A percentile compares a stretch with the other conserved stretches of the same genome.
These are phyloP conservation scores for Chloromyia formosa DNA, from an alignment of 2,888 invertebrate genomes.

Conservation along the genomic window DNA sequence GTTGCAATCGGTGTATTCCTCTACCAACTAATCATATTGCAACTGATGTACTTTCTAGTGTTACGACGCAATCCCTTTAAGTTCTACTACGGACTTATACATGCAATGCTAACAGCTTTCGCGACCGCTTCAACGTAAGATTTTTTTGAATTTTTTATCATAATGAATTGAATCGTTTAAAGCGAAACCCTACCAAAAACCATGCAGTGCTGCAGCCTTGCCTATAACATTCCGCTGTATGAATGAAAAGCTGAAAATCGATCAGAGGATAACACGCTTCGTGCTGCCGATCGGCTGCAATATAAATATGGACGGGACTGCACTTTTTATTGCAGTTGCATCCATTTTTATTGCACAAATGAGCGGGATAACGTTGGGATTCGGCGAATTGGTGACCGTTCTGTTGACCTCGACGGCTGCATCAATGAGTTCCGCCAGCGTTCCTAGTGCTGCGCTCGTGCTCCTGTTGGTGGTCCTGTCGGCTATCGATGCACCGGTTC, in stretches of 20 bases:
- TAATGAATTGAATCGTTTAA: slow-evolving; percentile 21
- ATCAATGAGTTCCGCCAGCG: slow-evolving; percentile 88
- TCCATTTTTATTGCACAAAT: slow-evolving; percentile 87
- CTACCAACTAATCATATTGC: slow-evolving; percentile 86
- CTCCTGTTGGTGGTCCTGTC: slow-evolving; percentile 81
- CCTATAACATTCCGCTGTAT: slow-evolving; percentile 88
- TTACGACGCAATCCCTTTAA: slow-evolving; percentile 85
- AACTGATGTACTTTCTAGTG: slow-evolving; percentile 82
- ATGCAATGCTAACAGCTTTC: slow-evolving; percentile 86
- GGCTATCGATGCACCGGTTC: slow-evolving; percentile 82
- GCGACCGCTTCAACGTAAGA: slow-evolving; percentile 92
- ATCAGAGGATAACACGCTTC: slow-evolving; percentile 84
- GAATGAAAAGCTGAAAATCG: slow-evolving; percentile 83
- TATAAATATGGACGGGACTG: slow-evolving; percentile 93
- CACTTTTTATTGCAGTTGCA: slow-evolving; percentile 87
- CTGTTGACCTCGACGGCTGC: slow-evolving; percentile 85
- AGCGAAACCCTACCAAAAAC: slow-evolving; percentile 36
- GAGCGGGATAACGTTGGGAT: slow-evolving; percentile 80
- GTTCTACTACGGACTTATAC: slow-evolving; percentile 83
- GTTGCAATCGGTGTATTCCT: slow-evolving; percentile 82
- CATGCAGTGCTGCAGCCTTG: slow-evolving; percentile 81
- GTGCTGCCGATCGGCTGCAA: slow-evolving; percentile 91
- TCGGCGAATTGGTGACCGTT: slow-evolving; percentile 87
- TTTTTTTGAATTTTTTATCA: slow-evolving; percentile 51
- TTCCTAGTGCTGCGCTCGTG: slow-evolving; percentile 86